These are phyloP conservation scores for Chymomyza fuscimana DNA, from an alignment of 2,888 invertebrate species.

Conservation along the genomic window DNA sequence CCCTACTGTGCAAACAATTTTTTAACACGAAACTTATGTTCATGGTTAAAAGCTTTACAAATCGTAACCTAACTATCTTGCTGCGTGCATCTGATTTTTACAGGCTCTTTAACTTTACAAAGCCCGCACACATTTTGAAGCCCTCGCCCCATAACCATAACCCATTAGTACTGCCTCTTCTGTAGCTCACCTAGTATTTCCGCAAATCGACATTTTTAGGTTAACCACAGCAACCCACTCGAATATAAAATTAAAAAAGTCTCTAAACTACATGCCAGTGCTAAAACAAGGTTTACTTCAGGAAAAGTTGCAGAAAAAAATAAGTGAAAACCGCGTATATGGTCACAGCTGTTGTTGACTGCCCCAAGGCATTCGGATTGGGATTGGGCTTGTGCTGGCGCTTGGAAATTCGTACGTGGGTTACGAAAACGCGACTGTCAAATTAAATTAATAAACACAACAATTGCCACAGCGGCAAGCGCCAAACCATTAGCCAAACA, in stretches of 20 bases:
- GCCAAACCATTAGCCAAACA: conserved; percentile 1
- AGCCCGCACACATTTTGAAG: too few species aligned
- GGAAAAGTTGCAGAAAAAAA: conserved; percentile 21
- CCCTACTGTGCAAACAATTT: too few species aligned
- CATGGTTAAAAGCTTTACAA: neutral
- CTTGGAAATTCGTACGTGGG: conserved; percentile 43
- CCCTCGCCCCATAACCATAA: neutral
- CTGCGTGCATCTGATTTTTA: neutral
- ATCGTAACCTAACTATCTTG: neutral
- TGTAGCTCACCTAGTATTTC: neutral
- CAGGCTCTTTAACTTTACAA: too few species aligned
- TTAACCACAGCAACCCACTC: conserved; percentile 36
- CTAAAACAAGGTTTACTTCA: neutral
- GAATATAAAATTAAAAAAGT: neutral
- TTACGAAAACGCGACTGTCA: conserved; percentile 58
- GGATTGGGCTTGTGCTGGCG: neutral
- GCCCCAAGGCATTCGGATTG: conserved; percentile 44
- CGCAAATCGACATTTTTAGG: conserved; percentile 35
- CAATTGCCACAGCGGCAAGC: conserved; percentile 53
- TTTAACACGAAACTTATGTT: neutral
- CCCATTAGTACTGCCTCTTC: neutral
- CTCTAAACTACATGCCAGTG: neutral
- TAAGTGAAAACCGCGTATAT: conserved; percentile 30
- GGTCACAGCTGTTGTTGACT: conserved; percentile 55
- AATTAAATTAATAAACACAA: conserved; percentile 72